Evolutionary conservation across 2,113 vertebrate genomes (phyloP), one percentile per base, ranked within the genome.

Genomic region (Hippocampus comes): DNA sequence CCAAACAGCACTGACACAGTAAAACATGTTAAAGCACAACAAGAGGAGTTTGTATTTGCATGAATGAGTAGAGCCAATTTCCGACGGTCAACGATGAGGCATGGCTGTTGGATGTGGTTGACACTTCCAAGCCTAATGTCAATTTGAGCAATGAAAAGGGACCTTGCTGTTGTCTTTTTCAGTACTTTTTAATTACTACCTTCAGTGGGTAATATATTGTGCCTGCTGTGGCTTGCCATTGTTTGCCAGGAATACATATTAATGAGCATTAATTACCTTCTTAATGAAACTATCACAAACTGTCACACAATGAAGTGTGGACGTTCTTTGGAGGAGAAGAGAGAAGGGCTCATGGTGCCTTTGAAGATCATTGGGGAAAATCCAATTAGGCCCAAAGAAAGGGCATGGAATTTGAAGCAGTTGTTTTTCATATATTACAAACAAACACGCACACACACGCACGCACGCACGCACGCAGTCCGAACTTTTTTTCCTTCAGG

Each of bases 201-300:
- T 89, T 90, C 80, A 90, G 82, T 70, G 72, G 70, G 80, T 64
- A 79, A 88, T 88, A 81, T 76, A 84, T 90, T 77, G 71, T 76
- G 82, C 84, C 83, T 67, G 78, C 82, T 75, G 51, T 79, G 72
- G 82, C 80, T 77, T n/a, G 9, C 78, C 57, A 68, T 68, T 76
- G 79, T 88, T 85, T 89, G 83, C 77, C 71, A 84, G 89, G 80
- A 90, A 90, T 91, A 84, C 91, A 92, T 93, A 91, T 93, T 92
- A 92, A 94, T 92, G 73, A 92, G 88, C 82, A 90, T 91, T 92
- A 92, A 92, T 92, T 92, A 93, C 84, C 78, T 82, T 86, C 89
- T 90, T 91, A 92, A 92, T 92, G 89, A 91, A 92, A 92, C 83
- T 87, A 93, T 93, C 89, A 91, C 90, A 91, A 89, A 87, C 72